Evolutionary conservation across 2,113 vertebrate genomes (phyloP).

Genomic region (Salvelinus namaycush): DNA sequence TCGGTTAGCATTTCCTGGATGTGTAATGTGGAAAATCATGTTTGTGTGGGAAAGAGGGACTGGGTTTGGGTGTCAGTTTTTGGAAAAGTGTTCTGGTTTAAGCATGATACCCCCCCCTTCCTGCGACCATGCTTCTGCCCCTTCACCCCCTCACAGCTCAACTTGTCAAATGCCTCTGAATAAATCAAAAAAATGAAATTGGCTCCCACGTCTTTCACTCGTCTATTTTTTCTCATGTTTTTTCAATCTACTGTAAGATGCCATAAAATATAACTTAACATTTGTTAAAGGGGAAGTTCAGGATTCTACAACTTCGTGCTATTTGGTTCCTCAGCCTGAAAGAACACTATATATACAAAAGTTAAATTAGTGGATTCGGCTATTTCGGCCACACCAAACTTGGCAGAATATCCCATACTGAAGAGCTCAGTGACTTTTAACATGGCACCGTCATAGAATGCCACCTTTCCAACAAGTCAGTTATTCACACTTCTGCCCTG

Average conservation of each 20-base stretch:
- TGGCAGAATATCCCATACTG: too few relatives aligned
- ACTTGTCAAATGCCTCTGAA: conserved; percentile 97
- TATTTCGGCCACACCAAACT: too few relatives aligned
- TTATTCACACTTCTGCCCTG: too few relatives aligned
- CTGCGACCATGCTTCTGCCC: conserved; percentile 80
- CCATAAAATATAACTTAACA: background rate
- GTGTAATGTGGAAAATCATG: conserved; percentile 85
- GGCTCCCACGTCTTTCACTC: conserved; percentile 49
- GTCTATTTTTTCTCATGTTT: too few relatives aligned
- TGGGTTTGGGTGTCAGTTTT: conserved; percentile 75
- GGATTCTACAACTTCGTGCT: too few relatives aligned
- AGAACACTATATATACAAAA: too few relatives aligned
- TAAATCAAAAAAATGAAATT: conserved; percentile 80
- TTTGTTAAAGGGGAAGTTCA: background rate
- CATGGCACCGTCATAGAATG: too few relatives aligned
- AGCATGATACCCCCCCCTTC: conserved; percentile 66
- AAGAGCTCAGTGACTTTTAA: too few relatives aligned
- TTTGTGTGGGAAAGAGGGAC: conserved; percentile 81
- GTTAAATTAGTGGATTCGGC: too few relatives aligned
- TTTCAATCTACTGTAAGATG: background rate
- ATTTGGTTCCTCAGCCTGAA: too few relatives aligned
- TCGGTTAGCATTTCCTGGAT: conserved; percentile 86
- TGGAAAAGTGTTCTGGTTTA: conserved; percentile 60
- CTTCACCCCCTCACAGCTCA: conserved; percentile 83
- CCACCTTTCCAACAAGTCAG: too few relatives aligned